Evolutionary conservation across 2,797 vertebrate genomes (phyloP).

Genomic region (Poecilia gillii): DNA sequence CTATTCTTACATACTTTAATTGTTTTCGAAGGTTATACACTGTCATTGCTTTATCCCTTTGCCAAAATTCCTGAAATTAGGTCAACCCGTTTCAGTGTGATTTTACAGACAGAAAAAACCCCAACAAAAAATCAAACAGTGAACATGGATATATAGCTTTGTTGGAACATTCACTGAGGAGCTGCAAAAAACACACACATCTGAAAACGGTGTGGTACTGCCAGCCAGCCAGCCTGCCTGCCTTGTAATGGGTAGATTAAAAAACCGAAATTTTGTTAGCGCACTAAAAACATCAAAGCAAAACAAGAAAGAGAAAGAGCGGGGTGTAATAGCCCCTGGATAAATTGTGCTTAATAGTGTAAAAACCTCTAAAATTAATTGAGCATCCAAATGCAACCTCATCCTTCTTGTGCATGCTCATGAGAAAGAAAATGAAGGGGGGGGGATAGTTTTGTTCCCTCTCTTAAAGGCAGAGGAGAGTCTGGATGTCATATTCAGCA

Average conservation of each 20-base stretch:
- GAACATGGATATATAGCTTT: neutral
- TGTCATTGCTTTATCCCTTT: neutral
- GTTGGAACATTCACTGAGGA: slow-evolving; percentile 30
- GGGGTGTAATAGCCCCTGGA: slow-evolving; percentile 54
- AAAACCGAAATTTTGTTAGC: slow-evolving; percentile 49
- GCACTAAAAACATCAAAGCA: slow-evolving; percentile 61
- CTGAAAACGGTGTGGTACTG: slow-evolving; percentile 36
- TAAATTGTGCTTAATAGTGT: slow-evolving; percentile 72
- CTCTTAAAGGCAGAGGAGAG: slow-evolving; percentile 29
- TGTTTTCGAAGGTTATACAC: neutral
- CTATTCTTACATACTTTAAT: neutral
- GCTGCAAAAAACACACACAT: slow-evolving; percentile 32
- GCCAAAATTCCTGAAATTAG: neutral
- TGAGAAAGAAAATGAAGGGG: slow-evolving; percentile 52
- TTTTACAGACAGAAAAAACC: neutral
- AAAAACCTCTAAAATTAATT: slow-evolving; percentile 75
- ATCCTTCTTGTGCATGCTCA: slow-evolving; percentile 55
- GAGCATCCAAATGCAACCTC: slow-evolving; percentile 68
- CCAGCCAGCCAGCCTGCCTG: slow-evolving; percentile 3
- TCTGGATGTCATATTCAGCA: slow-evolving; percentile 43
- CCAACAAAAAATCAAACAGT: neutral
- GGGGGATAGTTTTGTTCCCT: slow-evolving; percentile 48
- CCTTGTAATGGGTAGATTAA: slow-evolving; percentile 49
- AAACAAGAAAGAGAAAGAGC: slow-evolving; percentile 29
- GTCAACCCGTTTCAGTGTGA: neutral